phyloP scores from a whole-genome alignment of 1,140 invertebrate genomes.

The Meloidogyne hapla region DNA sequence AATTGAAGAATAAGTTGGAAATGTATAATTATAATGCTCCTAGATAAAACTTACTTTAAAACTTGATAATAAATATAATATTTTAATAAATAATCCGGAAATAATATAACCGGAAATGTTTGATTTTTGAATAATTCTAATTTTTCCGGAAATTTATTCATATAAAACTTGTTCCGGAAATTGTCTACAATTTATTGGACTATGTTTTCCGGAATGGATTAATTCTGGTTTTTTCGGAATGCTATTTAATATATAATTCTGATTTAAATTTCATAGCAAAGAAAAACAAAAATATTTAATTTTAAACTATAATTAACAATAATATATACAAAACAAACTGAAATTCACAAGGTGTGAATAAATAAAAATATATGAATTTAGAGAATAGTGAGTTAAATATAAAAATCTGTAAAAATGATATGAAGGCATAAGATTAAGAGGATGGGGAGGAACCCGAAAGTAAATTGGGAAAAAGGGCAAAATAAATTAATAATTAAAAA shows the following conservation, averaged over 20 bases:
- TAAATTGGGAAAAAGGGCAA: neutral
- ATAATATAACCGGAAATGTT: no score
- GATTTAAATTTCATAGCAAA: neutral
- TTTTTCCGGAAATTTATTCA: neutral
- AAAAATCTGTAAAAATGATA: neutral
- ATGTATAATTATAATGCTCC: neutral
- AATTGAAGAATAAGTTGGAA: neutral
- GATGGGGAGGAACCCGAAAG: neutral
- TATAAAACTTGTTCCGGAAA: neutral
- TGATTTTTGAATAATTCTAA: no score
- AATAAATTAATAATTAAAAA: neutral
- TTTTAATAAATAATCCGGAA: no score
- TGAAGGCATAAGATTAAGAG: neutral
- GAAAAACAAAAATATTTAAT: neutral
- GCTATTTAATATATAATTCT: neutral
- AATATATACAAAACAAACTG: neutral
- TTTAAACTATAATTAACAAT: neutral
- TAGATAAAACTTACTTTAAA: neutral
- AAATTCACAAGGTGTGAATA: neutral
- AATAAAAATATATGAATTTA: neutral
- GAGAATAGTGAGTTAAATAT: neutral
- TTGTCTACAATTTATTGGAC: no score
- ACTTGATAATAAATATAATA: neutral
- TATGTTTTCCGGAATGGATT: neutral
- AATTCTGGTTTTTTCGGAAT: neutral